Evolutionary conservation across 1,140 invertebrate genomes (phyloP), one percentile per base, ranked within the genome.

Genomic region (Philopotamus ludificatus): DNA sequence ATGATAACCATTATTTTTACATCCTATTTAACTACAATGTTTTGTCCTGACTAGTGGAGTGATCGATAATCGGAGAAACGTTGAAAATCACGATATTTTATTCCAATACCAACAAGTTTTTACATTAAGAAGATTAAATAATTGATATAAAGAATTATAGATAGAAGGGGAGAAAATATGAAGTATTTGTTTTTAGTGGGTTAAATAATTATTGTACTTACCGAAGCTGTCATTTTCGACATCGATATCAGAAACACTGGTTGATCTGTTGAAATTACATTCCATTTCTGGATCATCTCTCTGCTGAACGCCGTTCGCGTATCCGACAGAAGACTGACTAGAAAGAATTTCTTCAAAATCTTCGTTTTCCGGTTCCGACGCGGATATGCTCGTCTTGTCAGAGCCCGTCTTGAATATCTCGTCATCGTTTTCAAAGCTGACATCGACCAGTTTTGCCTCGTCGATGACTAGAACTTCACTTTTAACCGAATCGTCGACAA

Each of bases 281-380:
- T 23, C 55, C 10, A 1, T 16, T 47, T 60, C 57, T 7, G 3
- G 10, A 15, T 60, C 57, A n/a, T 57, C 28, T 57, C n/a, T 47
- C 18, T 4, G 4, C 15, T 25, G 22, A 60, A 47, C 8, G 7
- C 7, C 16, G 15, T 9, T 12, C 26, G 8, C 15, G 20, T 20
- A 57, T 18, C 22, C 42, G 3, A 18, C 2, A 20, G 20, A 21
- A 15, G 54, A 21, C 21, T 57, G 54, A 22, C 23, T 39, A 0
- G 57, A 25, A 4, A 60, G 42, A 4, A 60, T 60, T 8, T 60
- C 57, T 25, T 60, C 57, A 22, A 60, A 60, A 28, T 60, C 57
- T 9, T 60, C 57, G 25, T 60, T 60, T 22, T 60, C 57, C n/a
- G 47, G 16, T 42, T 60, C 57, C 2, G 57, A 60, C 1, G 42